Conservation (phyloP, 2,888 invertebrate species). For the Leucophenga maculata region DNA sequence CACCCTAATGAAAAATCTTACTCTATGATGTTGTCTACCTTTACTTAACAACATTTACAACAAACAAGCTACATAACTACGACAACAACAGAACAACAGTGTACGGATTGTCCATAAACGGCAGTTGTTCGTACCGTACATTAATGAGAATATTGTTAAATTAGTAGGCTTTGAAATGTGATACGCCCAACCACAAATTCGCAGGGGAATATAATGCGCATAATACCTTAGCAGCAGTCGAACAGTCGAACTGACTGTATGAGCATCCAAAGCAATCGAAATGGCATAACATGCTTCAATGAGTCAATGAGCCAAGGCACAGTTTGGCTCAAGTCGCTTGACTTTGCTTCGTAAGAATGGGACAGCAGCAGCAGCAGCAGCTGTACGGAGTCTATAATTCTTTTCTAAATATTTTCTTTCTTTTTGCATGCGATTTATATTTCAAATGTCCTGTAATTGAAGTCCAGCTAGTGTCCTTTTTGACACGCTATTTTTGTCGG, state of each 20-base stretch:
- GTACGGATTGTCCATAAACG: background rate
- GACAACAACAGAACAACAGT: conserved; percentile 10
- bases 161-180: conserved; percentile 71
- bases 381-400: background rate
- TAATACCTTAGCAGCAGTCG: background rate
- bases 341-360: background rate
- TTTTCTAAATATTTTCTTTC: background rate
- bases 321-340: conserved; percentile 3
- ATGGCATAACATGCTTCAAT: conserved; percentile 12
- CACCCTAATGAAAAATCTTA: background rate
- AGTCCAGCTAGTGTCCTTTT: conserved; percentile 15
- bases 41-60: conserved; percentile 41
- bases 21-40: conserved; percentile 37
- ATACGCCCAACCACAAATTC: conserved; percentile 62
- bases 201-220: conserved; percentile 37
- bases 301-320: background rate
- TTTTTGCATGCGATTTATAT: conserved; percentile 2
- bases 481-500: conserved; percentile 19
- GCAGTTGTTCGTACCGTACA: conserved; percentile 48
- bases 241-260: background rate
- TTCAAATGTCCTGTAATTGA: conserved; percentile 13
- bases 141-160: conserved; percentile 72
- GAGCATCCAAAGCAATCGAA: conserved; percentile 23
- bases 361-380: background rate
- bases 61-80: conserved; percentile 24